Evolutionary conservation across 2,888 invertebrate species (phyloP).

Genomic region (Lordiphosa fenestrarum): DNA sequence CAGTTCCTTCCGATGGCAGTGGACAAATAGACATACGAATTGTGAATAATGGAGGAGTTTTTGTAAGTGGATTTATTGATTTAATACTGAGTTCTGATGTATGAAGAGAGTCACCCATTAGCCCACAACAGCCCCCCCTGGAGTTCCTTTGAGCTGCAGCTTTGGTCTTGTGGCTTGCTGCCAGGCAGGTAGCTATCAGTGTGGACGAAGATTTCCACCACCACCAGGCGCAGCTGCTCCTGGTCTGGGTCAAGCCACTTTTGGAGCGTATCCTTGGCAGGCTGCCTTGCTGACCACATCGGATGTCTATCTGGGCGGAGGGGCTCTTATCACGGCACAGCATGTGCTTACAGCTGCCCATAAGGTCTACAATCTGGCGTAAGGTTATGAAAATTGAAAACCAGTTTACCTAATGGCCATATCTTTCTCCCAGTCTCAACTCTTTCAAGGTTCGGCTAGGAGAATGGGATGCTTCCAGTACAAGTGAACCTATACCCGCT

Average conservation of each 20-base stretch:
- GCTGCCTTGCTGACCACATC: slow-evolving; percentile 83
- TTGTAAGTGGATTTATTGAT: neutral
- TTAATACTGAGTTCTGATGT: neutral
- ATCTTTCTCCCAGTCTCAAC: slow-evolving; percentile 54
- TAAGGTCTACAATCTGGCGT: slow-evolving; percentile 84
- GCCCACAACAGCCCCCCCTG: slow-evolving; percentile 36
- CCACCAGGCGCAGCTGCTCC: slow-evolving; percentile 77
- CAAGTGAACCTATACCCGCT: slow-evolving; percentile 84
- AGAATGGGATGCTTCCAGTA: slow-evolving; percentile 87
- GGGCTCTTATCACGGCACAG: slow-evolving; percentile 85
- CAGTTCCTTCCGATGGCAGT: slow-evolving; percentile 80
- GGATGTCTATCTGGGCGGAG: slow-evolving; percentile 87
- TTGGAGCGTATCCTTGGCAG: slow-evolving; percentile 89
- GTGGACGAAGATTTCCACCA: slow-evolving; percentile 76
- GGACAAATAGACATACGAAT: slow-evolving; percentile 84
- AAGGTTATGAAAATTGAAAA: slow-evolving; percentile 72
- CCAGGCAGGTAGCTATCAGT: slow-evolving; percentile 75
- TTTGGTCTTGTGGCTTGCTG: slow-evolving; percentile 76
- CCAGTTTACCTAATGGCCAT: neutral
- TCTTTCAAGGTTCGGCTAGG: slow-evolving; percentile 86
- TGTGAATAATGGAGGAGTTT: slow-evolving; percentile 81
- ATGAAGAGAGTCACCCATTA: slow-evolving; percentile 4
- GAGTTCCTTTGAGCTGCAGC: slow-evolving; percentile 58
- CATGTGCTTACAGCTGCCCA: slow-evolving; percentile 89
- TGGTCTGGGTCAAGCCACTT: slow-evolving; percentile 83